These are phyloP conservation scores for Pachycephala philippinensis DNA, from an alignment of 2,113 vertebrate species.

Conservation along the genomic window DNA sequence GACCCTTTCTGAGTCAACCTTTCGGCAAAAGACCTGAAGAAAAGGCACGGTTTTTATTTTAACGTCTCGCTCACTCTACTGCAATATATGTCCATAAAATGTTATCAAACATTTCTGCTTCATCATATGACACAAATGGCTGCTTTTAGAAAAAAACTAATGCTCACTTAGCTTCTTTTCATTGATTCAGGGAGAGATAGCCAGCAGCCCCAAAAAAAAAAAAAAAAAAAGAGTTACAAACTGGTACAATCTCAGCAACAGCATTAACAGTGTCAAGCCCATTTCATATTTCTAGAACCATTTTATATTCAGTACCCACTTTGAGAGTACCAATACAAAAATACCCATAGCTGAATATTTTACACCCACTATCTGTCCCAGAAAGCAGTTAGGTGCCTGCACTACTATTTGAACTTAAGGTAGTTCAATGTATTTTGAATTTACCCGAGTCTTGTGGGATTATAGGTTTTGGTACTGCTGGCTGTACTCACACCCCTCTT, in stretches of 20 bases:
- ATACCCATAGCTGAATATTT: not conserved
- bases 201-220: not conserved
- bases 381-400: not conserved
- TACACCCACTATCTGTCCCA: not conserved
- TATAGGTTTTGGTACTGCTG: not conserved
- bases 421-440: not conserved
- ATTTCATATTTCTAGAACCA: not conserved
- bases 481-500: not conserved
- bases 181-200: not conserved
- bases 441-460: not conserved
- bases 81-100: not conserved
- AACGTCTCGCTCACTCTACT: not conserved
- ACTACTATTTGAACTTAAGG: not conserved
- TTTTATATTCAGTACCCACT: not conserved
- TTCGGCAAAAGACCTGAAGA: not conserved
- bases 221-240: not conserved
- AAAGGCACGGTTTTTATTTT: not conserved
- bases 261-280: not conserved
- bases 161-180: not conserved
- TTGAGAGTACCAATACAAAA: not conserved
- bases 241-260: not conserved
- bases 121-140: not conserved
- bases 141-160: not conserved
- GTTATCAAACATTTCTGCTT: not conserved
- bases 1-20: not conserved